Evolutionary conservation across 2,797 vertebrate genomes (phyloP), one percentile per base, ranked within the genome.

Genomic region (Ibycter americanus): DNA sequence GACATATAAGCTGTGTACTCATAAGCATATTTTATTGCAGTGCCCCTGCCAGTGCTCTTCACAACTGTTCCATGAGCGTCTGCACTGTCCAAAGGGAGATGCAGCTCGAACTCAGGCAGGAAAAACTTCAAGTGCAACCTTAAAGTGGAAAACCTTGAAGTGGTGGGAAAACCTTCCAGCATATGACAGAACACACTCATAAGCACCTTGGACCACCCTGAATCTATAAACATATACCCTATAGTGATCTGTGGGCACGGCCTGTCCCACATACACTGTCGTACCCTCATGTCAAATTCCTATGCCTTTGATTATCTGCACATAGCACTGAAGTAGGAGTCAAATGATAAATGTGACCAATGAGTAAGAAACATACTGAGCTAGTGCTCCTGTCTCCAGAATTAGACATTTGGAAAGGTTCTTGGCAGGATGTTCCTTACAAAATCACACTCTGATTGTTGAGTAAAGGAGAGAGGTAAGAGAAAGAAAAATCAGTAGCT

Each of bases 101-200:
- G 26, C 0, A 51, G 19, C 40, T 32, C 19, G 14, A 61, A 38
- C 1, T 0, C 11, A 44, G 17, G 4, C 34, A 79, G 38, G 16
- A 82, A 83, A 86, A 84, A 3, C 11, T 71, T 61, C 10, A 54
- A 38, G 13, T 18, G 4, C 6, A 49, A 46, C 5, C 8, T 70
- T 86, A 22, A 77, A 51, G 2, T 42, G 34, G 19, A 86, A 88
- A 94, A 34, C 10, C 8, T 71, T 72, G 11, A 71, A 19, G 5
- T 23, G 18, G 14, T 58, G 25, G 34, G 27, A 83, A 85, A 96
- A 44, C 15, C 7, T 87, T 72, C 36, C 12, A 29, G 25, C 8
- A 5, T 34, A 20, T 15, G n/a, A 21, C 11, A 91, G 40, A 84
- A 34, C 38, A 66, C 10, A 74, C 1, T 36, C 17, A 47, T 32